A percentile compares a stretch with the other conserved stretches of the same genome.
Conservation (phyloP, 2,797 vertebrate species). For the Megaceryle alcyon region DNA sequence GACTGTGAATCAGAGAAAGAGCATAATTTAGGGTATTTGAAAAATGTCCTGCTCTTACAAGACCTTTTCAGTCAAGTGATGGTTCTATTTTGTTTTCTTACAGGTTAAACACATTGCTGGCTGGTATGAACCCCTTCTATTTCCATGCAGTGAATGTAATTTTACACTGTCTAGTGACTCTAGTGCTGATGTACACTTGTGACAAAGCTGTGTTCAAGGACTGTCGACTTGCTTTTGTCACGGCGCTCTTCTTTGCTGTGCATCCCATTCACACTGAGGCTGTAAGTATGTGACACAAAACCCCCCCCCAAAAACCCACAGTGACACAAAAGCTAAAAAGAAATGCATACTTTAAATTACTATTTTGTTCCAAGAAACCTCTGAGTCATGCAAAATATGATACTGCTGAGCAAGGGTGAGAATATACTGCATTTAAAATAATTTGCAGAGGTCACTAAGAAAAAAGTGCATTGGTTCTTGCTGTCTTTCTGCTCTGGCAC, state of each 20-base stretch:
- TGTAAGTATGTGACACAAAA: constrained; percentile 81
- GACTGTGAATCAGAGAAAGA: neutral
- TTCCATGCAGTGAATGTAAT: constrained; percentile 91
- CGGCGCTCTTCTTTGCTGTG: constrained; percentile 90
- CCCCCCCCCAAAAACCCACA: too few relatives aligned
- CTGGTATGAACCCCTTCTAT: constrained; percentile 90
- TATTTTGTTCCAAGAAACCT: neutral
- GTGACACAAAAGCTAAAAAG: neutral
- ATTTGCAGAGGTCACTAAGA: neutral
- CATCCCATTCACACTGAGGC: constrained; percentile 97
- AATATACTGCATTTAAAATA: neutral
- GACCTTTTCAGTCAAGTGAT: neutral
- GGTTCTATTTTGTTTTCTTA: constrained; percentile 17
- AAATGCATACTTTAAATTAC: neutral
- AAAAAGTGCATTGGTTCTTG: neutral
- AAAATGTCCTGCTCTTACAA: neutral
- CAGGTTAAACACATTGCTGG: constrained; percentile 91
- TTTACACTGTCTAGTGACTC: constrained; percentile 88
- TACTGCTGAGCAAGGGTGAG: neutral
- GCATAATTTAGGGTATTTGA: neutral
- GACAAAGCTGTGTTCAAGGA: constrained; percentile 87
- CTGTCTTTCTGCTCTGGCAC: neutral
- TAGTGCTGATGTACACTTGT: constrained; percentile 90
- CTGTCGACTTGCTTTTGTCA: constrained; percentile 84
- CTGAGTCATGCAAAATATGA: neutral